Conservation (phyloP, 1,140 invertebrate species). For the Helicoverpa zea region DNA sequence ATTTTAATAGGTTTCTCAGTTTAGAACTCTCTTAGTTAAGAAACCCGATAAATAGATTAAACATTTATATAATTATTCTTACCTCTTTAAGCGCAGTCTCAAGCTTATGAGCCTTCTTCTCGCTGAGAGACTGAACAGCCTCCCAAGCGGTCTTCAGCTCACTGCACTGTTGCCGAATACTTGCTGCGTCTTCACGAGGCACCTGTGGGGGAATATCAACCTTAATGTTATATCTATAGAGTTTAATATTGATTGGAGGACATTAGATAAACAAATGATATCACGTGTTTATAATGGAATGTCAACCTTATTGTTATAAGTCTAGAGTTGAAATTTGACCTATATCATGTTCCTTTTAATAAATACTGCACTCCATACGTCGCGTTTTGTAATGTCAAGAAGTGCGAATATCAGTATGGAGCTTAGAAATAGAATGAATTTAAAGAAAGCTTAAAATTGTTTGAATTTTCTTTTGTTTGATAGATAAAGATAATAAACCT, state of each 20-base stretch:
- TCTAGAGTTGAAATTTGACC: no score
- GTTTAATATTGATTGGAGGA: neutral
- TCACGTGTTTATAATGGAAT: neutral
- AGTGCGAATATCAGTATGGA: neutral
- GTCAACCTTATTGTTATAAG: neutral
- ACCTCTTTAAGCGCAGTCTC: slow-evolving; percentile 93
- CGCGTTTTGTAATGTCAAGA: no score
- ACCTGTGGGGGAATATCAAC: slow-evolving; percentile 61
- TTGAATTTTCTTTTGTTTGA: no score
- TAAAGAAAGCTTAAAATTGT: no score
- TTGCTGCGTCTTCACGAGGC: slow-evolving; percentile 91
- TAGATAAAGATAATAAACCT: neutral
- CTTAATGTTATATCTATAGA: neutral
- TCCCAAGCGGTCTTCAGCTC: slow-evolving; percentile 96
- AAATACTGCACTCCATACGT: no score
- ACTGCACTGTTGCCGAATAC: slow-evolving; percentile 93
- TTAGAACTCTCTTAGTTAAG: no score
- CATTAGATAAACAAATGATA: neutral
- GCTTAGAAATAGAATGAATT: neutral
- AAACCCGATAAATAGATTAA: no score
- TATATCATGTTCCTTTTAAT: no score
- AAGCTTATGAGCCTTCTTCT: slow-evolving; percentile 92
- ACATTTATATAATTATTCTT: slow-evolving; percentile 59
- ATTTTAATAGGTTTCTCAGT: no score
- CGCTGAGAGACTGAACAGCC: slow-evolving; percentile 92